phyloP scores from a whole-genome alignment of 2,113 vertebrate genomes.

The Drymodes brunneopygia region DNA sequence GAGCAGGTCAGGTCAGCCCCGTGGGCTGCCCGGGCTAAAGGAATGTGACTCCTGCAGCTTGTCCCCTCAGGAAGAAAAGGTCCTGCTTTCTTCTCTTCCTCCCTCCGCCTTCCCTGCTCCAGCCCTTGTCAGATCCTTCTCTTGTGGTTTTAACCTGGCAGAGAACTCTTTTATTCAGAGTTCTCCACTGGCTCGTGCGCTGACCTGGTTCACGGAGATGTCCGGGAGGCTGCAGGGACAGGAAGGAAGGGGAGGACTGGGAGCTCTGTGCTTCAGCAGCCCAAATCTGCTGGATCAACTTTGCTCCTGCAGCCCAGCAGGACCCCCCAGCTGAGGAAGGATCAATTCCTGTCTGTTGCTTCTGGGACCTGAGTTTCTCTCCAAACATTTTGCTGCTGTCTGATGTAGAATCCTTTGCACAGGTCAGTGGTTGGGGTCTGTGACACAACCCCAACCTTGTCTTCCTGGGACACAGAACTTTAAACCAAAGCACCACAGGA shows the following conservation, averaged over 20 bases:
- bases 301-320: neutral
- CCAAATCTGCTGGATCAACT: neutral
- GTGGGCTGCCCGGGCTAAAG: accelerated
- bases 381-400: neutral
- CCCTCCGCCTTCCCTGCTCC: neutral
- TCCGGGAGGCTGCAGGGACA: neutral
- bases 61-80: neutral
- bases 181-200: neutral
- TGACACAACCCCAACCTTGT: neutral
- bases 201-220: neutral
- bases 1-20: neutral
- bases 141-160: neutral
- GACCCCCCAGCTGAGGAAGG: neutral
- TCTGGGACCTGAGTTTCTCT: neutral
- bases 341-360: neutral
- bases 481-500: neutral
- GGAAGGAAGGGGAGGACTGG: neutral
- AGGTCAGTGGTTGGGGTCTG: neutral
- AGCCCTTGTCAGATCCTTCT: neutral
- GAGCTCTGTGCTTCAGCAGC: neutral
- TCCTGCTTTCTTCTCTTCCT: neutral
- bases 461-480: neutral
- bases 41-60: neutral
- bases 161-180: neutral
- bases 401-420: neutral